Evolutionary conservation across 2,113 vertebrate genomes (phyloP), one percentile per base, ranked within the genome.

Genomic region (Plestiodon gilberti): DNA sequence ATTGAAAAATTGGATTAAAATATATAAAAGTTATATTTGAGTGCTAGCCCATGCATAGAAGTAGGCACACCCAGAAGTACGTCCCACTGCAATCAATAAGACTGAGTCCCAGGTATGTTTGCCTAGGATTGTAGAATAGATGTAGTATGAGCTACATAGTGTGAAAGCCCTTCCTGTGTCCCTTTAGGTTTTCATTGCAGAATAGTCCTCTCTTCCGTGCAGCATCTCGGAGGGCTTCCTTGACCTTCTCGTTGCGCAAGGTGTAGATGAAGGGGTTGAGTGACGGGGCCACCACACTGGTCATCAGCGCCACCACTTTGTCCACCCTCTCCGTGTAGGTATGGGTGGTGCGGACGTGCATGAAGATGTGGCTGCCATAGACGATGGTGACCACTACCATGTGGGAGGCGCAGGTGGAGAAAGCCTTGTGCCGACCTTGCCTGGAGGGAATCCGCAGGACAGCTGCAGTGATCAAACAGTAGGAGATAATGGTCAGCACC

Each of bases 231-330:
- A 94, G 85, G 61, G 88, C 89, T 48, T 93, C 91, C 71, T 93
- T 94, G 33, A 94, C 91, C 78, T 93, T 93, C 79, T 92, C 93
- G 67, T 94, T 95, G 62, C 88, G 89, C 57, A 95, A 90, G 25
- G 93, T 92, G 28, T 93, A 94, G 81, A 95, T 93, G 83, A 95
- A 94, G 35, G 92, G 94, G 35, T 95, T 95, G 81, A 94, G 85
- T 40, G 88, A 30, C 0, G 88, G 93, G 17, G 90, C 87, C 67
- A 94, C 82, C 64, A 95, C 38, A 0, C 91, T 92, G 35, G 89
- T 94, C 75, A 94, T 84, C 59, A 95, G 77, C 0, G 92, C 92
- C 74, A 93, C 89, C 38, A 89, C 28, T 84, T 95, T 94, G 81
- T 83, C 91, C 20, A 62, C 79, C 69, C 89, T 85, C 48, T 93